Conservation (phyloP, 2,797 vertebrate genomes). For the Morelia viridis region DNA sequence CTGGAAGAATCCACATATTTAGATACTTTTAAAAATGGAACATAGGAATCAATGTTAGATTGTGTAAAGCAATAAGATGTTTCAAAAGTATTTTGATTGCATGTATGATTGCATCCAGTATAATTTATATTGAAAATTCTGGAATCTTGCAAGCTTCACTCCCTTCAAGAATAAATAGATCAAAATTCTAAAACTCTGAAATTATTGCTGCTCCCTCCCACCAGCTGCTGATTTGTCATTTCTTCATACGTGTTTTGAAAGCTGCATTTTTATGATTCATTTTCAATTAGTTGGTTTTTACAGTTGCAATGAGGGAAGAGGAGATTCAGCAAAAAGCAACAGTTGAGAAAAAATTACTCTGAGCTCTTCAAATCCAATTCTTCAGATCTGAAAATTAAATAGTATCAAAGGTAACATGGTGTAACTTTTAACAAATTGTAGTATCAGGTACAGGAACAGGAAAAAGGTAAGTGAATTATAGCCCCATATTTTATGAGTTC, state of each 20-base stretch:
- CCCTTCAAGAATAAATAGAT: not conserved
- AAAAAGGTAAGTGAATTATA: not conserved
- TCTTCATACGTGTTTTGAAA: conserved; percentile 18
- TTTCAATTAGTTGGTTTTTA: not conserved
- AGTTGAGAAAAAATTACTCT: not conserved
- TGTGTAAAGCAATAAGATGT: not conserved
- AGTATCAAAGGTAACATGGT: not conserved
- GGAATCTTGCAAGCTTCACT: not conserved
- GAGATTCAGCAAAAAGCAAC: conserved; percentile 19
- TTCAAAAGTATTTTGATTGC: no score
- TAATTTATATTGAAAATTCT: not conserved
- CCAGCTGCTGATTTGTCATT: conserved; percentile 9
- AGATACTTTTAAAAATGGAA: not conserved
- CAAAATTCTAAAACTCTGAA: conserved; percentile 4
- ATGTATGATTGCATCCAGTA: not conserved
- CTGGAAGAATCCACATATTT: no score
- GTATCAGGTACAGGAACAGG: not conserved
- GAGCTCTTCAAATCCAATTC: not conserved
- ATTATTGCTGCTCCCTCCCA: not conserved
- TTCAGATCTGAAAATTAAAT: not conserved
- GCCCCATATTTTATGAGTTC: not conserved
- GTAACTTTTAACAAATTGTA: not conserved
- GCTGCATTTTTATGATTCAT: conserved; percentile 6
- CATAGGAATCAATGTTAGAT: not conserved
- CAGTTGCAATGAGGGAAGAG: not conserved